phyloP scores from a whole-genome alignment of 1,140 invertebrate species.

The Pteromalus puparum region DNA sequence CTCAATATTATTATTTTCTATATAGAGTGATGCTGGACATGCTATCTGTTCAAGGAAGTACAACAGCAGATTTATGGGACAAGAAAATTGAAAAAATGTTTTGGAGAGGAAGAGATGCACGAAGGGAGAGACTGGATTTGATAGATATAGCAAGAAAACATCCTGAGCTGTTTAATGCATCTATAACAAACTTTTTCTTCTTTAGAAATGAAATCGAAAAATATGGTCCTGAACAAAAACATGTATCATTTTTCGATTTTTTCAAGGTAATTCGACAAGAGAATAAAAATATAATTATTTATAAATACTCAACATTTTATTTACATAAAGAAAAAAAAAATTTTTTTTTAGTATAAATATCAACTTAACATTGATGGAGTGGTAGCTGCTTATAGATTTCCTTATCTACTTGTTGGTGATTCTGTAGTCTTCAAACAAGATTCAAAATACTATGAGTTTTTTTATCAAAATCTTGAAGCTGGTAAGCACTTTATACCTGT shows the following conservation, averaged over 20 bases:
- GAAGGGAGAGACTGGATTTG: constrained; percentile 87
- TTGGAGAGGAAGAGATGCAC: constrained; percentile 94
- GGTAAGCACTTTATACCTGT: constrained; percentile 91
- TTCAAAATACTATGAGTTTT: constrained; percentile 96
- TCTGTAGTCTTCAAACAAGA: constrained; percentile 94
- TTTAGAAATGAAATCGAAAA: constrained; percentile 88
- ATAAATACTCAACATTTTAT: constrained; percentile 30
- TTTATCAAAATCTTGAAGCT: constrained; percentile 87
- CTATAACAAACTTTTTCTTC: constrained; percentile 98
- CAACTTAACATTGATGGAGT: constrained; percentile 96
- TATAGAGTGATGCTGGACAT: constrained; percentile 91
- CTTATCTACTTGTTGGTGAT: constrained; percentile 92
- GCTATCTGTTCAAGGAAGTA: constrained; percentile 90
- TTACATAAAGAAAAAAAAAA: constrained; percentile 42
- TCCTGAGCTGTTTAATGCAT: constrained; percentile 91
- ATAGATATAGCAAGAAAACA: constrained; percentile 86
- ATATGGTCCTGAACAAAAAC: constrained; percentile 89
- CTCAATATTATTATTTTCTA: constrained; percentile 55
- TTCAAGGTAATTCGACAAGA: constrained; percentile 84
- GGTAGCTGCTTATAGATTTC: constrained; percentile 95
- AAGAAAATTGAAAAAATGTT: constrained; percentile 87
- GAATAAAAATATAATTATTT: constrained; percentile 29
- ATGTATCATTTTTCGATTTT: constrained; percentile 95
- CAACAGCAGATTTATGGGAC: constrained; percentile 82
- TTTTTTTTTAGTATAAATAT: constrained; percentile 94